Evolutionary conservation across 2,797 vertebrate species (phyloP).

Genomic region (Lateolabrax maculatus): DNA sequence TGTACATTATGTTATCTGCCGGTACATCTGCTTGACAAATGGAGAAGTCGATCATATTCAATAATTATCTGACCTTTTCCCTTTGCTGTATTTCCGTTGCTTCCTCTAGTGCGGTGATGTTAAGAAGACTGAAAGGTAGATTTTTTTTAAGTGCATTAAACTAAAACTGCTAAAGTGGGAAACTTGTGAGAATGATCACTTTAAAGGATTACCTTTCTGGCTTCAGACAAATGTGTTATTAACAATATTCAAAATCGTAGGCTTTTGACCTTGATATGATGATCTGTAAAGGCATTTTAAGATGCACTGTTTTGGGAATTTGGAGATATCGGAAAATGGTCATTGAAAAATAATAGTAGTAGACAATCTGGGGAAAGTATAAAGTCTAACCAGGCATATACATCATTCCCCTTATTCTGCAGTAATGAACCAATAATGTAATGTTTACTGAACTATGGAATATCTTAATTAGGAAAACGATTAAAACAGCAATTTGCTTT

Average conservation of each 20-base stretch:
- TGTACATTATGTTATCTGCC: conserved; percentile 76
- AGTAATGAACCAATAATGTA: background rate
- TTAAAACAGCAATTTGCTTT: background rate
- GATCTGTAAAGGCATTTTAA: background rate
- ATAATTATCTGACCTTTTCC: conserved; percentile 80
- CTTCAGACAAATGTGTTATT: background rate
- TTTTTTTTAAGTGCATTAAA: background rate
- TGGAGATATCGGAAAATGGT: background rate
- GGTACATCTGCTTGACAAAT: conserved; percentile 75
- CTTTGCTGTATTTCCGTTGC: conserved; percentile 62
- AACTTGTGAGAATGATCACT: background rate
- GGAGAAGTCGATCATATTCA: conserved; percentile 76
- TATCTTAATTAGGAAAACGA: background rate
- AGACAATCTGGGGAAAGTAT: background rate
- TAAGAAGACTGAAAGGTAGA: conserved; percentile 9
- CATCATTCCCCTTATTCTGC: background rate
- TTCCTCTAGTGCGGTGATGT: conserved; percentile 15
- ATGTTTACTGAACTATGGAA: background rate
- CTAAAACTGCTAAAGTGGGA: background rate
- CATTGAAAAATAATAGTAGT: background rate
- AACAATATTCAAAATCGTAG: background rate
- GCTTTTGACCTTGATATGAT: background rate
- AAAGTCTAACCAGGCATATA: background rate
- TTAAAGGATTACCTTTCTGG: background rate
- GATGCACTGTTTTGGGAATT: background rate